These are phyloP conservation scores for Sebastes fasciatus DNA, from an alignment of 2,113 vertebrate species.

Conservation along the genomic window DNA sequence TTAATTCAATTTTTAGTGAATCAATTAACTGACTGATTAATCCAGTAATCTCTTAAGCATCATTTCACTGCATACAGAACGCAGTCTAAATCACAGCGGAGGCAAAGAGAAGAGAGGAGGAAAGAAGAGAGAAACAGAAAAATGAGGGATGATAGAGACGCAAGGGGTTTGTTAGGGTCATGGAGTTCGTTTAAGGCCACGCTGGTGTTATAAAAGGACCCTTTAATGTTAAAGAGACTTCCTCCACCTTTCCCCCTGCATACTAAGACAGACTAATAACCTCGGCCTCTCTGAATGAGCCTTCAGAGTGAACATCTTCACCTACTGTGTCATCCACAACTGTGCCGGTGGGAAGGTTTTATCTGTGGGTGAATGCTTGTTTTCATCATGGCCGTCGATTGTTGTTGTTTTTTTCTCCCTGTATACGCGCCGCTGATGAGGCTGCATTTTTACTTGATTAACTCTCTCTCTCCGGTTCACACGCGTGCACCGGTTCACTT, in stretches of 20 bases:
- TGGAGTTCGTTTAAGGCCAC: conserved; percentile 36
- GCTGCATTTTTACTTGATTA: conserved; percentile 62
- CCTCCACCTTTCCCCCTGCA: conserved; percentile 4
- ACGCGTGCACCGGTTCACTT: conserved; percentile 48
- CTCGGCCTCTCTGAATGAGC: not conserved
- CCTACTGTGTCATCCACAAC: conserved; percentile 13
- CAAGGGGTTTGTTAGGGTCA: conserved; percentile 7
- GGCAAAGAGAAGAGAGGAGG: not conserved
- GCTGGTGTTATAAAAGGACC: conserved; percentile 8
- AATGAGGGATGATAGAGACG: conserved; percentile 29
- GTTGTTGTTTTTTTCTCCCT: conserved; percentile 11
- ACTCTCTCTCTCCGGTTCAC: conserved; percentile 50
- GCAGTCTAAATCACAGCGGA: not conserved
- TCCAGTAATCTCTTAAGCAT: not conserved
- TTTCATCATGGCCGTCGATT: conserved; percentile 26
- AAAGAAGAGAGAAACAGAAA: not conserved
- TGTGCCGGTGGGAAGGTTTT: conserved; percentile 22
- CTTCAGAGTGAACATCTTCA: conserved; percentile 6
- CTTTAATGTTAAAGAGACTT: conserved; percentile 48
- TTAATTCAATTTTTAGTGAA: not conserved
- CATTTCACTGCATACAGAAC: not conserved
- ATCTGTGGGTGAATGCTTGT: conserved; percentile 28
- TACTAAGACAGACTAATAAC: conserved; percentile 27
- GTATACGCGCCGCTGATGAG: conserved; percentile 31
- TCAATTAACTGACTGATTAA: not conserved